A percentile compares a stretch with the other conserved stretches of the same genome.
These are phyloP conservation scores for Rhadina sibilatrix DNA, from an alignment of 2,113 vertebrate species.

Conservation along the genomic window DNA sequence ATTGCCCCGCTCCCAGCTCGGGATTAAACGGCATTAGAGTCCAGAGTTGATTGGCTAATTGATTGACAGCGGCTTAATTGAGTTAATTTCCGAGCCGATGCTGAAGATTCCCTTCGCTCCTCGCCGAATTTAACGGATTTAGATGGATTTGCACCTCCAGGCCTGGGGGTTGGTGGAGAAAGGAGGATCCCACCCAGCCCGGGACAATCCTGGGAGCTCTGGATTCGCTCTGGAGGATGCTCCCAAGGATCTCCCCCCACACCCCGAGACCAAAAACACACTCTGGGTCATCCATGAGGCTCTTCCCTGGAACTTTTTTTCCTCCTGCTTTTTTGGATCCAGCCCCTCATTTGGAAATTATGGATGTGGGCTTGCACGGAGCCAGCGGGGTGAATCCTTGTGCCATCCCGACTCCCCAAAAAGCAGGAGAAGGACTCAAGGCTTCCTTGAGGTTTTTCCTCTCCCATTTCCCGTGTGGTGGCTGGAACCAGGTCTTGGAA, in stretches of 20 bases:
- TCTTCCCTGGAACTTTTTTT: background rate
- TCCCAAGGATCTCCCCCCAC: background rate
- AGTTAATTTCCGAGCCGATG: constrained; percentile 53
- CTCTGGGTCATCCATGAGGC: background rate
- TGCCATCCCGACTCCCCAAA: fast-evolving
- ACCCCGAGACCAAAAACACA: background rate
- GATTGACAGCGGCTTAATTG: constrained; percentile 71
- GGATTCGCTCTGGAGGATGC: background rate
- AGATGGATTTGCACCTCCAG: background rate
- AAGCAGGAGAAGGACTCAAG: background rate
- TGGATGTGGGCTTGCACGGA: background rate
- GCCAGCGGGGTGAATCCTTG: background rate
- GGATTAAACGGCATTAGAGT: constrained; percentile 71
- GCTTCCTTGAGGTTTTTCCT: background rate
- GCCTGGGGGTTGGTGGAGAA: background rate
- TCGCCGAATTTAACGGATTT: background rate
- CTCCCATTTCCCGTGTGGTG: background rate
- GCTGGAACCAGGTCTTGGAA: background rate
- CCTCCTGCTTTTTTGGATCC: background rate
- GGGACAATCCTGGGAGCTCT: background rate
- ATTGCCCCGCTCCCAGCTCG: constrained; percentile 63
- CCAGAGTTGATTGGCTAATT: constrained; percentile 72
- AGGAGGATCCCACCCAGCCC: background rate
- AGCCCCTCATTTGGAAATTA: too few relatives aligned
- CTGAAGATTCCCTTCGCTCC: constrained; percentile 61